Conservation (phyloP, 1,140 invertebrate genomes). For the Proales similis region DNA sequence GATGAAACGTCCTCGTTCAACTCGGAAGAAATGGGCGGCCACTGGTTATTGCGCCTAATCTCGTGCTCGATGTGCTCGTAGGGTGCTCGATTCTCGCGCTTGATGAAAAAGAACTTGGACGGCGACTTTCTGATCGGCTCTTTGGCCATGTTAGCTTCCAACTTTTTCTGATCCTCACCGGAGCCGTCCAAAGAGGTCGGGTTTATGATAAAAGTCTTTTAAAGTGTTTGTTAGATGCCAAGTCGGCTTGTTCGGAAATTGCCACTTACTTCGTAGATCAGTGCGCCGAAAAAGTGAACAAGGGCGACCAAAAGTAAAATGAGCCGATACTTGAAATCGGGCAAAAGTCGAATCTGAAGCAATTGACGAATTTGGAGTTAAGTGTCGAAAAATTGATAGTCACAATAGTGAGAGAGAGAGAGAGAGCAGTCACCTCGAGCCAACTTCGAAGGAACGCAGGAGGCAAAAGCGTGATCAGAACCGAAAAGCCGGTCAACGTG, state of each 20-base stretch:
- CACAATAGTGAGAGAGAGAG: slow-evolving; percentile 6
- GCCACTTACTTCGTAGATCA: slow-evolving; percentile 26
- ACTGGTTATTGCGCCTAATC: too few relatives aligned
- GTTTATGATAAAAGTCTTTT: slow-evolving; percentile 26
- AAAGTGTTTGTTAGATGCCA: not conserved
- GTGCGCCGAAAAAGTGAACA: slow-evolving; percentile 14
- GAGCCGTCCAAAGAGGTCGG: slow-evolving; percentile 24
- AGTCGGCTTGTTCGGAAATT: not conserved
- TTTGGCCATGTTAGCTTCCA: slow-evolving; percentile 4
- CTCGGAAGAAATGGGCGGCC: too few relatives aligned
- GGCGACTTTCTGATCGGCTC: slow-evolving; percentile 17
- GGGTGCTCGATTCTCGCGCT: slow-evolving; percentile 24
- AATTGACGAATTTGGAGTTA: not conserved
- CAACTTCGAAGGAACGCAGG: not conserved
- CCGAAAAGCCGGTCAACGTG: not conserved
- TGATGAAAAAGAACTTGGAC: too few relatives aligned
- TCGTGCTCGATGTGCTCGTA: slow-evolving; percentile 30
- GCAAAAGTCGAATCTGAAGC: slow-evolving; percentile 10
- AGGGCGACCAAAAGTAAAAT: slow-evolving; percentile 15
- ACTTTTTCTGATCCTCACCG: slow-evolving; percentile 17
- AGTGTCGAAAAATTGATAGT: not conserved
- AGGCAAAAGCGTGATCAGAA: slow-evolving; percentile 18
- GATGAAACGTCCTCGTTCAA: too few relatives aligned
- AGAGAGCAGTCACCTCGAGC: not conserved
- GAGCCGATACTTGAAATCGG: slow-evolving; percentile 31